These are phyloP conservation scores for Sterrhoptilus dennistouni DNA, from an alignment of 2,113 vertebrate species.

Conservation along the genomic window DNA sequence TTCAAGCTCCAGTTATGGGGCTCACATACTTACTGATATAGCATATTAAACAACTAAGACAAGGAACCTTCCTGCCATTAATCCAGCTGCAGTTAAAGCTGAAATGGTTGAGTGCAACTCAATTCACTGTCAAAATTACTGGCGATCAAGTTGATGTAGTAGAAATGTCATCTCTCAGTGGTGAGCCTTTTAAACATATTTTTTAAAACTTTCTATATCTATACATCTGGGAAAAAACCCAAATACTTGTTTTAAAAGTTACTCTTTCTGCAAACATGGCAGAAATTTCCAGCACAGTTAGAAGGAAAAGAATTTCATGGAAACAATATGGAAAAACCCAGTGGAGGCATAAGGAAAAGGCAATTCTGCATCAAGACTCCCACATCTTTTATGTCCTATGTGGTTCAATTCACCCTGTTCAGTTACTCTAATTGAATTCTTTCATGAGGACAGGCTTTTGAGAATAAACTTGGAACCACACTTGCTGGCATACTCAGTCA, in stretches of 20 bases:
- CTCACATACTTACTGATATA: background rate
- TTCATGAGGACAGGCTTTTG: background rate
- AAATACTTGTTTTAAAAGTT: background rate
- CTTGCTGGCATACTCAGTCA: background rate
- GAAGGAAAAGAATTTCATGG: background rate
- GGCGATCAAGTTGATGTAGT: background rate
- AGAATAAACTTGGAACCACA: slow-evolving; percentile 22
- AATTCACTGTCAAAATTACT: background rate
- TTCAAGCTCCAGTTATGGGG: background rate
- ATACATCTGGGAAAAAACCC: background rate
- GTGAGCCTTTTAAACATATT: background rate
- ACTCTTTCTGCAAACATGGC: background rate
- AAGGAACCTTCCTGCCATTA: background rate
- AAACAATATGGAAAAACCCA: background rate
- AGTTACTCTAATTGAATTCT: slow-evolving; percentile 9
- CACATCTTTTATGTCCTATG: background rate
- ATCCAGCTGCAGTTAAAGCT: background rate
- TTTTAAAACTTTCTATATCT: background rate
- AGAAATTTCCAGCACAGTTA: background rate
- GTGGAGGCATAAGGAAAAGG: background rate
- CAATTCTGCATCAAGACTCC: background rate
- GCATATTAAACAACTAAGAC: background rate
- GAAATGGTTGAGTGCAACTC: background rate
- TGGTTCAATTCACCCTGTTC: background rate
- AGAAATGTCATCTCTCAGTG: background rate